phyloP scores from a whole-genome alignment of 2,888 invertebrate species.

The Hoplodrina blanda region DNA sequence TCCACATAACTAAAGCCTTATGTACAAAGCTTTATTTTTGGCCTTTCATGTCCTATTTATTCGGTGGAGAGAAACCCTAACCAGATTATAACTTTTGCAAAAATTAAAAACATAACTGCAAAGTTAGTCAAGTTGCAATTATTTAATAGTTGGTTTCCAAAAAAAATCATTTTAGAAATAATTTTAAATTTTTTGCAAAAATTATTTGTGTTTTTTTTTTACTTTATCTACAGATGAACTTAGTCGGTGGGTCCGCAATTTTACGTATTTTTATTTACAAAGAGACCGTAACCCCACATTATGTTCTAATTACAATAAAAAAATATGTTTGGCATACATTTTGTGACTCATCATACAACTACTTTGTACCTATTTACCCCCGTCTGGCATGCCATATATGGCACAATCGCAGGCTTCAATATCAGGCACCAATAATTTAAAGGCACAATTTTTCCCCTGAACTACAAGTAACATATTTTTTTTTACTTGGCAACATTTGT shows the following conservation, averaged over 20 bases:
- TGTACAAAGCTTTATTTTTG: conserved; percentile 88
- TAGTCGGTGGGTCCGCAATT: conserved; percentile 85
- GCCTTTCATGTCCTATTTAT: conserved; percentile 83
- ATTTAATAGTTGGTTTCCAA: conserved; percentile 1
- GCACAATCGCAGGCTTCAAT: conserved; percentile 75
- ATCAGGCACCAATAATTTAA: conserved; percentile 81
- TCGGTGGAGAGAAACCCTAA: conserved; percentile 82
- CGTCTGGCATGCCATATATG: conserved; percentile 77
- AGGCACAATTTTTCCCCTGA: conserved; percentile 76
- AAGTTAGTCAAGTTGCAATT: conserved; percentile 35
- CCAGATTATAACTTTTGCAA: conserved; percentile 66
- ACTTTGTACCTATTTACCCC: conserved; percentile 83
- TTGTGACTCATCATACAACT: conserved; percentile 88
- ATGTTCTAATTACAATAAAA: conserved; percentile 78
- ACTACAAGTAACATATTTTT: conserved; percentile 54
- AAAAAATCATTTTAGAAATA: conserved; percentile 11
- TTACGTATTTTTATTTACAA: conserved; percentile 85
- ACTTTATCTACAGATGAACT: conserved; percentile 77
- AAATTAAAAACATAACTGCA: conserved; percentile 51
- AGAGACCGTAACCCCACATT: conserved; percentile 77
- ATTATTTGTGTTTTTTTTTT: conserved; percentile 57
- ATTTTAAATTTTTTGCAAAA: conserved; percentile 59
- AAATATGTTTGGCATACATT: conserved; percentile 88
- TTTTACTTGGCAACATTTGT: conserved; percentile 51
- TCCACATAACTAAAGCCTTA: conserved; percentile 74